These are phyloP conservation scores for Papilio elwesi DNA, from an alignment of 2,888 invertebrate genomes.

Conservation along the genomic window DNA sequence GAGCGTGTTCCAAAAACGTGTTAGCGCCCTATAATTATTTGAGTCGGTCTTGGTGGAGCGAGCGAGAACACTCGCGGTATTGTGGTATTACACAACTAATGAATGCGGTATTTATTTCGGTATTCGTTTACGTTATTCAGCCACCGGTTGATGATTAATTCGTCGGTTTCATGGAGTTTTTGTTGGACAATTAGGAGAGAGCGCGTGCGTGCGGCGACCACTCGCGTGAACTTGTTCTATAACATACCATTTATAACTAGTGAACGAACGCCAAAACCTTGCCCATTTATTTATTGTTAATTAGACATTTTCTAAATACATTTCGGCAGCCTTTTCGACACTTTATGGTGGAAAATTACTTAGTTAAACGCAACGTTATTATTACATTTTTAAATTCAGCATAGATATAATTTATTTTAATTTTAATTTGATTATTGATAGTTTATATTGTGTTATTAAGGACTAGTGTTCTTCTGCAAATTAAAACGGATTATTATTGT, in stretches of 20 bases:
- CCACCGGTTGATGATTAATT: conserved; percentile 72
- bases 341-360: conserved; percentile 42
- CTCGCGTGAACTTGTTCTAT: conserved; percentile 72
- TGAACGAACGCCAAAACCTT: conserved; percentile 63
- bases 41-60: background rate
- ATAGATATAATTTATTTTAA: conserved; percentile 1
- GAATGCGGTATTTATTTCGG: conserved; percentile 53
- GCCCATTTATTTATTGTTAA: conserved; percentile 70
- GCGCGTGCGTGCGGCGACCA: conserved; percentile 61
- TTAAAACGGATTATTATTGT: too few relatives aligned
- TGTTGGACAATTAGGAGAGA: conserved; percentile 74
- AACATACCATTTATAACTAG: conserved; percentile 59
- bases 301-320: conserved; percentile 61
- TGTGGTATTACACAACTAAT: conserved; percentile 26
- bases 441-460: background rate
- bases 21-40: too few relatives aligned
- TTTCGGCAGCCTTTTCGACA: conserved; percentile 47
- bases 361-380: background rate
- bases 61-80: conserved; percentile 11
- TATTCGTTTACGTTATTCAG: conserved; percentile 63
- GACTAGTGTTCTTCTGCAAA: background rate
- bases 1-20: too few relatives aligned
- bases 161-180: conserved; percentile 76
- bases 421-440: conserved; percentile 6
- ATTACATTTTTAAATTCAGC: conserved; percentile 10